phyloP scores from a whole-genome alignment of 2,888 invertebrate genomes.

The Phyto melanocephala region DNA sequence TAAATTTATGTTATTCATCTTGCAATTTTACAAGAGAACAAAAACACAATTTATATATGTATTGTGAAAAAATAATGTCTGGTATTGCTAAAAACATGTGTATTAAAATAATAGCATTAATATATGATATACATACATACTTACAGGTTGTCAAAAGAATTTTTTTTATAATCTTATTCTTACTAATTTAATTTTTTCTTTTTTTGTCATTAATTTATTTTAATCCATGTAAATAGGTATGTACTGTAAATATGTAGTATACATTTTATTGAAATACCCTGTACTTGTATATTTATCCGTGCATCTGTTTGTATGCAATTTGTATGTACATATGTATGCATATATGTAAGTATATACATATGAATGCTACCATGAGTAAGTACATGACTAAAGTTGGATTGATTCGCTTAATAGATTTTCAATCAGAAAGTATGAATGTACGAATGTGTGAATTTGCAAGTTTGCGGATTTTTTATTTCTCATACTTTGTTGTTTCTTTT shows the following conservation, averaged over 20 bases:
- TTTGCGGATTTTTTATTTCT: slow-evolving; percentile 9
- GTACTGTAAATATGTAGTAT: too few species aligned
- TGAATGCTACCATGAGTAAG: background rate
- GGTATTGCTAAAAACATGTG: background rate
- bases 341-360: background rate
- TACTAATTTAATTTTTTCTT: too few species aligned
- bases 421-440: background rate
- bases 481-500: slow-evolving; percentile 5
- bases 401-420: slow-evolving; percentile 1
- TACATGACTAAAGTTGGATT: slow-evolving; percentile 37
- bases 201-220: too few species aligned
- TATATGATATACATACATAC: background rate
- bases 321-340: background rate
- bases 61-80: background rate
- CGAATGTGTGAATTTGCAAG: background rate
- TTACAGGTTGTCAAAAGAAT: too few species aligned
- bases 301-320: too few species aligned
- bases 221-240: too few species aligned
- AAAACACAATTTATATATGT: background rate
- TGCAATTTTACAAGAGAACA: background rate
- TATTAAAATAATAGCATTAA: background rate
- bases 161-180: too few species aligned
- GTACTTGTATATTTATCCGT: too few species aligned
- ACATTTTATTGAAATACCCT: too few species aligned
- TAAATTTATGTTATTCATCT: too few species aligned